phyloP scores from a whole-genome alignment of 1,140 invertebrate genomes.

The Ridgeia piscesae region DNA sequence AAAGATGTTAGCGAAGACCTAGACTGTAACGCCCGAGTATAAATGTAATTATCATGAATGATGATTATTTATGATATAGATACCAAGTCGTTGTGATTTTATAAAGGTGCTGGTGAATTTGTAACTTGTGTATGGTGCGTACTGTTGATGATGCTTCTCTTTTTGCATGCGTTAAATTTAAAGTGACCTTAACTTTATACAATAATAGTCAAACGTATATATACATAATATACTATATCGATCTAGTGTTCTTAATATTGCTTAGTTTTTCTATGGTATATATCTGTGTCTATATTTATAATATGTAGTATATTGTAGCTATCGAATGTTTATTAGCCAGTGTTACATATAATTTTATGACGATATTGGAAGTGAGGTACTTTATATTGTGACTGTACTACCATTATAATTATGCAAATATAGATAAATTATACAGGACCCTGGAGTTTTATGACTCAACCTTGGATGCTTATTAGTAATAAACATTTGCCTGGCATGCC shows the following conservation, averaged over 20 bases:
- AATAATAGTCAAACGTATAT: not conserved
- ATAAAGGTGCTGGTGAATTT: not conserved
- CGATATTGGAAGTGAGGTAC: not conserved
- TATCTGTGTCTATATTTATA: slow-evolving; percentile 6
- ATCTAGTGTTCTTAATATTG: slow-evolving; percentile 6
- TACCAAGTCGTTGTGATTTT: not conserved
- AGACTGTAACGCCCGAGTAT: not conserved
- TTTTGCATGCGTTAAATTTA: not conserved
- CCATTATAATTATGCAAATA: not conserved
- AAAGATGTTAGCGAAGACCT: not conserved
- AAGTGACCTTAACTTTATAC: not conserved
- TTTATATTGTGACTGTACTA: not conserved
- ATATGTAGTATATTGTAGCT: not conserved
- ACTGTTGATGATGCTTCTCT: not conserved
- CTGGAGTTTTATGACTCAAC: not conserved
- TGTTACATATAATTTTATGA: not conserved
- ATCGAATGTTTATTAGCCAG: not conserved
- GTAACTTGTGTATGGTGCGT: not conserved
- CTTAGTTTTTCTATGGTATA: slow-evolving; percentile 5
- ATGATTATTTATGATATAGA: not conserved
- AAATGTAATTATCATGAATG: not conserved
- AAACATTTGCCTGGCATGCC: not conserved
- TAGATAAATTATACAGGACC: not conserved
- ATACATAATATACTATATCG: not conserved
- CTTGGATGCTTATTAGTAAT: slow-evolving; percentile 15